Percentiles rank a stretch among this genome's conserved stretches.
phyloP scores from a whole-genome alignment of 2,888 invertebrate genomes.

The Phymatocera aterrima region DNA sequence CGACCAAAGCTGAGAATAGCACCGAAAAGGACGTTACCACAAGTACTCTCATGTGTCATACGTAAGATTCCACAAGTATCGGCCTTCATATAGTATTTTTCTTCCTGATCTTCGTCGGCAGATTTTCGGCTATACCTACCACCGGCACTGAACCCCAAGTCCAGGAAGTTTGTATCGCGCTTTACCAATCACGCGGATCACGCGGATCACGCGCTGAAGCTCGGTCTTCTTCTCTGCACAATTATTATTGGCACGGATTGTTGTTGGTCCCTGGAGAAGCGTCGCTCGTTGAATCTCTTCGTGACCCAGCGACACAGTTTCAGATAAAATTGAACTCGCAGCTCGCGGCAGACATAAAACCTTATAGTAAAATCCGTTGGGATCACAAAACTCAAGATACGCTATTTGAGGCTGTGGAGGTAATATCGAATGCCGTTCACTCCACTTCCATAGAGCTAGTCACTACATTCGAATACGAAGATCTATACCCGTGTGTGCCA shows the following conservation, averaged over 20 bases:
- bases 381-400: conserved; percentile 43
- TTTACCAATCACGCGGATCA: neutral
- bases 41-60: conserved; percentile 40
- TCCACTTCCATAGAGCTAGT: conserved; percentile 24
- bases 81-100: neutral
- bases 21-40: conserved; percentile 45
- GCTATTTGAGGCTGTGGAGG: conserved; percentile 19
- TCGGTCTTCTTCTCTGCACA: neutral
- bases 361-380: conserved; percentile 43
- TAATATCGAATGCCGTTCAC: conserved; percentile 39
- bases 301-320: conserved; percentile 59
- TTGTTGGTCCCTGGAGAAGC: neutral
- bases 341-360: conserved; percentile 35
- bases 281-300: conserved; percentile 19
- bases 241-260: neutral
- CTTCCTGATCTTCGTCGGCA: neutral
- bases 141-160: neutral
- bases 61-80: neutral
- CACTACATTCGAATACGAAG: conserved; percentile 33
- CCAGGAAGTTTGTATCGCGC: neutral
- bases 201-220: neutral
- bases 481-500: conserved; percentile 24
- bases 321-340: conserved; percentile 52
- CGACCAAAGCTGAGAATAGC: conserved; percentile 38
- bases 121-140: neutral